A percentile compares a stretch with the other conserved stretches of the same genome.
Evolutionary conservation across 2,113 vertebrate species (phyloP).

Genomic region (Percina caprodes): DNA sequence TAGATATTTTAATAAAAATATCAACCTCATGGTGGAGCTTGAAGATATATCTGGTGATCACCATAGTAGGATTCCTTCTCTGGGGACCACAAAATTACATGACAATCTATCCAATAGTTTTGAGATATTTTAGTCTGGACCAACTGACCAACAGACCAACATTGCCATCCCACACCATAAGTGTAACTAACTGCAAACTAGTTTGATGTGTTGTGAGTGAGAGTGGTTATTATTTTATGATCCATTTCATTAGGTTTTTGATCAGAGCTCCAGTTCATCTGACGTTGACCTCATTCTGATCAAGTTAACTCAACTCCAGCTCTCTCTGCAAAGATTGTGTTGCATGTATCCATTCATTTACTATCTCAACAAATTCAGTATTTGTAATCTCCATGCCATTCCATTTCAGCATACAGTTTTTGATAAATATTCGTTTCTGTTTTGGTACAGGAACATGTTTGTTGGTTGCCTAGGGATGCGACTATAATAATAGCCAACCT

Average conservation of each 20-base stretch:
- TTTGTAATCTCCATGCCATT: neutral
- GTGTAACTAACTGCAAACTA: neutral
- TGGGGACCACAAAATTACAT: neutral
- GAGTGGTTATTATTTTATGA: neutral
- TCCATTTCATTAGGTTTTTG: neutral
- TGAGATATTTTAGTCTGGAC: neutral
- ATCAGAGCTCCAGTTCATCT: neutral
- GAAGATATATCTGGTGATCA: too few relatives aligned
- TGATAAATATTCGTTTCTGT: neutral
- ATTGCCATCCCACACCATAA: neutral
- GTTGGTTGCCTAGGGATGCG: too few relatives aligned
- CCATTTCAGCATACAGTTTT: neutral
- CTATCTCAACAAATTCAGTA: neutral
- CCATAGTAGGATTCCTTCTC: neutral
- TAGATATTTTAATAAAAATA: too few relatives aligned
- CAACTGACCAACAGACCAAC: neutral
- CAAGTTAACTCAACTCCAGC: neutral
- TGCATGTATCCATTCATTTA: neutral
- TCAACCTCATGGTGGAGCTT: too few relatives aligned
- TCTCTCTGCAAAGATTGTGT: neutral
- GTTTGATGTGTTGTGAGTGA: neutral
- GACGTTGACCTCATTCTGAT: neutral
- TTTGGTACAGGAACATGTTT: neutral
- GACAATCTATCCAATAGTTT: neutral
- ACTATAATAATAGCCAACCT: neutral